phyloP scores from a whole-genome alignment of 2,888 invertebrate genomes.

The Sialis fuliginosa region DNA sequence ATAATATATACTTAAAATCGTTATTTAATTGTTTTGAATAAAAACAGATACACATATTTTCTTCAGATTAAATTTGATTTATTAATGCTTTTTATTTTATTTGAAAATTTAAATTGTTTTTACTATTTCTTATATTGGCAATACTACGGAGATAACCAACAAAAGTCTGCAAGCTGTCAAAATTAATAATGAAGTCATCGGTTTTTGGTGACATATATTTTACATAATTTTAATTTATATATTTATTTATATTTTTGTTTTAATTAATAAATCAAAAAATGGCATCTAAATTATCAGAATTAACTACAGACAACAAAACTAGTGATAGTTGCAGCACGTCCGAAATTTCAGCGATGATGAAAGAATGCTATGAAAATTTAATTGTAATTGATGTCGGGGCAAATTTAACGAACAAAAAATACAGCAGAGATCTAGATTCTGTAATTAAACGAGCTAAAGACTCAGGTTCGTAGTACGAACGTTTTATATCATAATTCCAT shows the following conservation, averaged over 20 bases:
- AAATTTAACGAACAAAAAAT: constrained; percentile 87
- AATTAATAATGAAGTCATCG: too few relatives aligned
- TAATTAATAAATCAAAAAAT: not conserved
- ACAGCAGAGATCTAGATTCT: constrained; percentile 77
- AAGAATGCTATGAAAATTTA: constrained; percentile 77
- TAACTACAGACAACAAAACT: not conserved
- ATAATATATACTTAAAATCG: too few relatives aligned
- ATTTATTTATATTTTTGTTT: not conserved
- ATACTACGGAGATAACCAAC: too few relatives aligned
- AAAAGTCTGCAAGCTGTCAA: too few relatives aligned
- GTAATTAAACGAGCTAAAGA: constrained; percentile 85
- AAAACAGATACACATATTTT: too few relatives aligned
- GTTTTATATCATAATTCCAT: not conserved
- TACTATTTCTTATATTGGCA: too few relatives aligned
- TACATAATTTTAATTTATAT: not conserved
- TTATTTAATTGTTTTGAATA: too few relatives aligned
- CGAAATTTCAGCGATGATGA: constrained; percentile 29
- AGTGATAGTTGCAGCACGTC: not conserved
- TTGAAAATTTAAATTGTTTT: too few relatives aligned
- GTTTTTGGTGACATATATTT: too few relatives aligned
- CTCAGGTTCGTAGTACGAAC: constrained; percentile 39
- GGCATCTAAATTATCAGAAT: not conserved
- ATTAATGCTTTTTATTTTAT: too few relatives aligned
- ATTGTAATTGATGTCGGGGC: constrained; percentile 85
- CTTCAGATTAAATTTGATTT: too few relatives aligned